Evolutionary conservation across 1,140 invertebrate species (phyloP), one percentile per base, ranked within the genome.

Genomic region (Centruroides vittatus): DNA sequence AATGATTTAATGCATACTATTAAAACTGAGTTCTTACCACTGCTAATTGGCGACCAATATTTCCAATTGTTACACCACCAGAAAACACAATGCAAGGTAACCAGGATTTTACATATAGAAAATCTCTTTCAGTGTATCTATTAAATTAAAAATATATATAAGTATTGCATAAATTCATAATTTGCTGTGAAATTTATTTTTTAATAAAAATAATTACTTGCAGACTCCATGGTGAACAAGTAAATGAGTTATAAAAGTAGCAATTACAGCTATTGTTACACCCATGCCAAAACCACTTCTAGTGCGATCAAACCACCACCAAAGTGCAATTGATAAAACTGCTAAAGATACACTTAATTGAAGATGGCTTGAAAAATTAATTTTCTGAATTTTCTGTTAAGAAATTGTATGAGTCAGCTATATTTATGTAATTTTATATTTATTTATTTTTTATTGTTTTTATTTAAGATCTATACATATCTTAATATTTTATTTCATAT

Each of bases 11-110:
- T 23, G 23, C 23, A 23, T 23, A 23, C 23, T 23, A 23, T 23
- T 23, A 23, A 23, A 23, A 23, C 23, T 23, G 23, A 23, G 23
- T 23, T 23, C 23, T 64, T 59, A 66, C 63, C 55, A 60, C 51
- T 10, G 76, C 76, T n/a, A 78, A 63, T 61, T 77, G 75, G 60
- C 75, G 61, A 8, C 76, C 76, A 59, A 78, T 75, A 62, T 74
- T 77, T 13, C 75, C 76, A 61, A 78, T 73, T 12, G 76, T 78
- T 51, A 78, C 73, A 57, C 75, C 75, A 23, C 75, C 76, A 52
- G 75, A 76, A 70, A 78, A 78, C 55, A 76, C 76, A 47, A 77
- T 71, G 67, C 74, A 76, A 5, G 76, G 76, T 35, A 77, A 64
- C 74, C 74, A 77, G 3, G 75, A 76, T 47, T 72, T 64, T 12